phyloP scores from a whole-genome alignment of 2,113 vertebrate genomes.

The Notothenia coriiceps region DNA sequence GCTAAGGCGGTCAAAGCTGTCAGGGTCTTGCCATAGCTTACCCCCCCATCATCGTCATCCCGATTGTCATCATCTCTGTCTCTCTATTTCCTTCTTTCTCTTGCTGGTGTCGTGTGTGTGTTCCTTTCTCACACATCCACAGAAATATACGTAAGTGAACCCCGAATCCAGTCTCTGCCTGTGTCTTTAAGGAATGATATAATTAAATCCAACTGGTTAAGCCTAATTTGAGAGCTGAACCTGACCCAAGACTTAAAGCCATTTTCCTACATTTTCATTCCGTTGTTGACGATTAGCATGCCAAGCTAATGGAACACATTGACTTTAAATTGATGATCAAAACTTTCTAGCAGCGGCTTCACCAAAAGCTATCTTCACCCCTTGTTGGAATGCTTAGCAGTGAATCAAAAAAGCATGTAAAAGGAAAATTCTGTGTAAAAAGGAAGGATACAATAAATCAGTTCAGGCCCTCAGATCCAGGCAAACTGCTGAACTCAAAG shows the following conservation, averaged over 20 bases:
- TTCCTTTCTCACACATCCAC: no score
- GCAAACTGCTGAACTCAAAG: constrained; percentile 66
- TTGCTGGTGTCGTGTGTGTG: constrained; percentile 4
- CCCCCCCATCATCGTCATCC: constrained; percentile 49
- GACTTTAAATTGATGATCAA: constrained; percentile 2
- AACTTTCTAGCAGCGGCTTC: constrained; percentile 4
- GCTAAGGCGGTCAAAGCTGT: constrained; percentile 81
- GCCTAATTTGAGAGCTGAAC: background rate
- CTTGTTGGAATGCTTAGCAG: constrained; percentile 31
- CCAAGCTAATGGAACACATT: background rate
- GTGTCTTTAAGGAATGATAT: background rate
- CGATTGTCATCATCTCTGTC: constrained; percentile 27
- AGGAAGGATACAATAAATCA: constrained; percentile 69
- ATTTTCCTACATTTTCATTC: background rate
- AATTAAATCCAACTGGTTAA: background rate
- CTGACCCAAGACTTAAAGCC: background rate
- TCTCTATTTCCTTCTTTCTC: background rate
- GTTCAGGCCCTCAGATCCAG: constrained; percentile 43
- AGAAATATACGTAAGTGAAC: no score
- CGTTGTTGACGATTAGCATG: background rate
- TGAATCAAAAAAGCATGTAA: constrained; percentile 57
- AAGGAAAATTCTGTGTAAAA: constrained; percentile 55
- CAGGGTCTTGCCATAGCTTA: constrained; percentile 58
- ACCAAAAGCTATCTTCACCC: constrained; percentile 38
- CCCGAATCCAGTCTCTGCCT: no score